Percentiles rank a stretch among this genome's conserved stretches.
These are phyloP conservation scores for Ceyx margarethae DNA, from an alignment of 2,113 vertebrate genomes.

Conservation along the genomic window DNA sequence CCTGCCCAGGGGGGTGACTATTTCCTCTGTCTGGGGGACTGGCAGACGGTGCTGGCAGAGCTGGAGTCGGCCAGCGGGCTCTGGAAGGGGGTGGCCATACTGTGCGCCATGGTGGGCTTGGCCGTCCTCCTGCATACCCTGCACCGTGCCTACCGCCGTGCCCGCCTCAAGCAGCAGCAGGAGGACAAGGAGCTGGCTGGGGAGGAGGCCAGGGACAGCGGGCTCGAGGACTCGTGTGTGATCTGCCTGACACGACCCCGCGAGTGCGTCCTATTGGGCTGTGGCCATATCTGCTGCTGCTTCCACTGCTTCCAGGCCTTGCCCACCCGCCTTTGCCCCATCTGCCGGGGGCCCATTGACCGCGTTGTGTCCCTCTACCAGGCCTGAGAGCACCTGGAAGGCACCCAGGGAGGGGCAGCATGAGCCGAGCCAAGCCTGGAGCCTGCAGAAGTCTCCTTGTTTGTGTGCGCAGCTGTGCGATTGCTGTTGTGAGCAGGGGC, in stretches of 20 bases:
- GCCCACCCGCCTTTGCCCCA: conserved; percentile 78
- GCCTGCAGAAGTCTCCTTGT: not conserved
- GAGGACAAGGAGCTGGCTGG: conserved; percentile 66
- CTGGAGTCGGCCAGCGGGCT: conserved; percentile 62
- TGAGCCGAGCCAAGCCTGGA: not conserved
- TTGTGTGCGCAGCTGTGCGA: not conserved
- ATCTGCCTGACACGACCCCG: conserved; percentile 79
- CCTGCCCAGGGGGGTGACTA: conserved; percentile 72
- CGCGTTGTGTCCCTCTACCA: conserved; percentile 84
- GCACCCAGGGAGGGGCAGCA: not conserved
- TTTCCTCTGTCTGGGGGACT: conserved; percentile 80
- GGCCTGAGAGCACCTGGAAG: not conserved
- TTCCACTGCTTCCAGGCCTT: conserved; percentile 82
- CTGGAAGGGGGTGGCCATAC: conserved; percentile 71
- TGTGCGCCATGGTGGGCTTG: conserved; percentile 63
- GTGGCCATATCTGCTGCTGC: conserved; percentile 90
- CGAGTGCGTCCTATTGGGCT: conserved; percentile 81
- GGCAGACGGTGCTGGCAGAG: conserved; percentile 73
- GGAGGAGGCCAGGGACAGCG: not conserved
- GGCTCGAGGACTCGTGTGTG: conserved; percentile 62
- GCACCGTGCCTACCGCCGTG: conserved; percentile 69
- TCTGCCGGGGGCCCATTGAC: conserved; percentile 80
- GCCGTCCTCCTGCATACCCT: conserved; percentile 68
- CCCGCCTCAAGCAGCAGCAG: conserved; percentile 32
- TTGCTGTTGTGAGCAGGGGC: not conserved